Conservation (phyloP, 2,888 invertebrate species). For the Campoplex capitator region DNA sequence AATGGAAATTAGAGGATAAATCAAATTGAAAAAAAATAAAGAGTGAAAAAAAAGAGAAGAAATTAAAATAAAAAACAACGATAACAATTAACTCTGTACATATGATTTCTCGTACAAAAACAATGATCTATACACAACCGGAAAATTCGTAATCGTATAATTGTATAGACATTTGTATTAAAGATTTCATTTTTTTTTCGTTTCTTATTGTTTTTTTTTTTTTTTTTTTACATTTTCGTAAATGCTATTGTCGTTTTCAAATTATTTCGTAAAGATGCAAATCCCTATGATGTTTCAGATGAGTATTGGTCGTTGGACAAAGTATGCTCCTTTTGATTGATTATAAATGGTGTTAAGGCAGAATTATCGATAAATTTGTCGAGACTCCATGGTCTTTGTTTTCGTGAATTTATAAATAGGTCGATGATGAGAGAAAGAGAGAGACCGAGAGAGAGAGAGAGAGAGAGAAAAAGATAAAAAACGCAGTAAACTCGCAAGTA, state of each 20-base stretch:
- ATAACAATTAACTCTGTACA: slow-evolving; percentile 68
- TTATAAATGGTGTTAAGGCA: slow-evolving; percentile 58
- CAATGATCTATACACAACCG: slow-evolving; percentile 71
- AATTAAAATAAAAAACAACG: slow-evolving; percentile 19
- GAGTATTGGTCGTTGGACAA: slow-evolving; percentile 65
- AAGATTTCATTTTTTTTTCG: slow-evolving; percentile 74
- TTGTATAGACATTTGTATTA: slow-evolving; percentile 78
- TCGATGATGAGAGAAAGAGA: slow-evolving; percentile 41
- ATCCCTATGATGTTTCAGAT: slow-evolving; percentile 59
- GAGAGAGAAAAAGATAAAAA: slow-evolving; percentile 33
- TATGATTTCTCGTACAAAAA: slow-evolving; percentile 78
- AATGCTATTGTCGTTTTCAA: slow-evolving; percentile 78
- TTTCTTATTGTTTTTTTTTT: slow-evolving; percentile 1
- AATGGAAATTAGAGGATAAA: slow-evolving; percentile 49
- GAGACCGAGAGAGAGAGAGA: slow-evolving; percentile 20
- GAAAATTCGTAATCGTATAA: slow-evolving; percentile 70
- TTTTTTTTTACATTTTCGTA: slow-evolving; percentile 66
- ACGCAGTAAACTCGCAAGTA: slow-evolving; percentile 46
- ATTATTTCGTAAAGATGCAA: slow-evolving; percentile 62
- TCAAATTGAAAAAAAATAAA: background rate
- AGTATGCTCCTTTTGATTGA: slow-evolving; percentile 55
- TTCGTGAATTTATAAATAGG: slow-evolving; percentile 44
- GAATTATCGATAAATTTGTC: slow-evolving; percentile 55
- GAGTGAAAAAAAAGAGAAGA: too few species aligned
- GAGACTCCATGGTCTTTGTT: slow-evolving; percentile 23